Percentiles rank a stretch among this genome's conserved stretches.
Conservation (phyloP, 2,113 vertebrate species). For the Mormyrus iriodes region DNA sequence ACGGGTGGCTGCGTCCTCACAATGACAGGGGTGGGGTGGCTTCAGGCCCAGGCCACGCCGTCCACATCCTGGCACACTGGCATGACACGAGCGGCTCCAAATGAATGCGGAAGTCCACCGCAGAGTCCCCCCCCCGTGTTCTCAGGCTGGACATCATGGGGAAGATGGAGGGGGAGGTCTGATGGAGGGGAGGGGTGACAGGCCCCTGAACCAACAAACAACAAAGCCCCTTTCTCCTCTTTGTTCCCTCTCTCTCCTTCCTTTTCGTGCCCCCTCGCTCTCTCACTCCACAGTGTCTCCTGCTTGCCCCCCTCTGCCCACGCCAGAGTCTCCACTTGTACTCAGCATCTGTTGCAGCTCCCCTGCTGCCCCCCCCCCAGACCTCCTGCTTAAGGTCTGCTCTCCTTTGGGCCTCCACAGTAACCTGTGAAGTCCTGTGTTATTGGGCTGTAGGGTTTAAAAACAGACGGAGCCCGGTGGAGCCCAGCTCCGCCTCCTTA, state of each 20-base stretch:
- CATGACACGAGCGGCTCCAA: neutral
- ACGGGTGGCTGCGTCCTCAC: neutral
- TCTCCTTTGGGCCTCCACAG: neutral
- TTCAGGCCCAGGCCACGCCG: constrained; percentile 37
- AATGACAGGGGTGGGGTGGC: constrained; percentile 23
- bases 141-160: constrained; percentile 28
- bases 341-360: constrained; percentile 11
- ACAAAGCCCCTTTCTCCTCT: constrained; percentile 45
- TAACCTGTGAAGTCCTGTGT: neutral
- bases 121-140: neutral
- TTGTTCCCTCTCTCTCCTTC: constrained; percentile 44
- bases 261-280: constrained; percentile 26
- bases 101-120: neutral
- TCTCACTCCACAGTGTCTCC: constrained; percentile 55
- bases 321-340: neutral
- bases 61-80: neutral
- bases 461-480: neutral
- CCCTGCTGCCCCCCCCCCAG: constrained; percentile 7
- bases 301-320: constrained; percentile 33
- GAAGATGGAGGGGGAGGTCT: constrained; percentile 41
- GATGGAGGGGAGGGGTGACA: constrained; percentile 35
- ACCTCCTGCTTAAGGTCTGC: neutral
- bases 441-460: neutral
- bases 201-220: constrained; percentile 59
- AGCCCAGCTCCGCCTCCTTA: neutral